Evolutionary conservation across 2,113 vertebrate species (phyloP).

Genomic region (Tympanuchus pallidicinctus): DNA sequence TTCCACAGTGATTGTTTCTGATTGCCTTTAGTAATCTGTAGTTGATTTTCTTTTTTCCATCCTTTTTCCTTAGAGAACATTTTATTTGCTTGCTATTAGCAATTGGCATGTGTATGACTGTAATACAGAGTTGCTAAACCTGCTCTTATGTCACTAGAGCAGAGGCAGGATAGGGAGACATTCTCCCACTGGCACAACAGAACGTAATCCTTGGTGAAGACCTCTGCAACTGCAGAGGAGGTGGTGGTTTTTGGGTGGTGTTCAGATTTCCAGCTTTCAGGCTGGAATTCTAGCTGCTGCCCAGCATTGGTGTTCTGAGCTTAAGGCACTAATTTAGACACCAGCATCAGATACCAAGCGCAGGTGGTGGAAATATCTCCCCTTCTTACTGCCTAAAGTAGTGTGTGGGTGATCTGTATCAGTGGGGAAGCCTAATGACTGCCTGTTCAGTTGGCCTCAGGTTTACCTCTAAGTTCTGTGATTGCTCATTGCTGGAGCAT

Average conservation of each 20-base stretch:
- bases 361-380: neutral
- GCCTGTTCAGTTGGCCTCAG: neutral
- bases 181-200: fast-evolving
- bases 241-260: neutral
- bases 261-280: neutral
- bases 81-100: neutral
- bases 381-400: neutral
- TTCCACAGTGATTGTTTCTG: neutral
- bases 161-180: neutral
- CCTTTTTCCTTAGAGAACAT: neutral
- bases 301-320: neutral
- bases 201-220: neutral
- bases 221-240: neutral
- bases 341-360: neutral
- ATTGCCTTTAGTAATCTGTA: neutral
- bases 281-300: neutral
- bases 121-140: neutral
- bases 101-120: neutral
- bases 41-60: neutral
- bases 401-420: neutral
- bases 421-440: neutral
- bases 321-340: neutral
- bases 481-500: fast-evolving
- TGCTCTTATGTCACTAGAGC: neutral
- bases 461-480: neutral